Evolutionary conservation across 2,888 invertebrate genomes (phyloP).

Genomic region (Megaustenia siamemsis): DNA sequence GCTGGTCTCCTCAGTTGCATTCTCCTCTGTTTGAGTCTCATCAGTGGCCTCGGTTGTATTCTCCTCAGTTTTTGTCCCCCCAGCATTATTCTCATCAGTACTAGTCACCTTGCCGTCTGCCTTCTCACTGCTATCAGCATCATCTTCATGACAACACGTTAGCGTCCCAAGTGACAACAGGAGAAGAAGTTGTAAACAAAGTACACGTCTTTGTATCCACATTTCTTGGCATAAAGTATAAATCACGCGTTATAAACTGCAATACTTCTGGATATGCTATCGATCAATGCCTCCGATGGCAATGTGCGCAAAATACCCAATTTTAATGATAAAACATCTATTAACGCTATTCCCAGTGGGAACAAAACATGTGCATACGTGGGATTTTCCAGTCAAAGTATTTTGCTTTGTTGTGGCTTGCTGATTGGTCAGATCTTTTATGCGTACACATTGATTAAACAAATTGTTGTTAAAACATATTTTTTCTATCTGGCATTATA

Average conservation of each 20-base stretch:
- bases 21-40: too few species aligned
- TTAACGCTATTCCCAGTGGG: slow-evolving; percentile 1
- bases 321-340: too few species aligned
- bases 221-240: neutral
- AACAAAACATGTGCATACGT: slow-evolving; percentile 52
- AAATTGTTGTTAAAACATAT: too few species aligned
- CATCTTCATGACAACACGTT: slow-evolving; percentile 11
- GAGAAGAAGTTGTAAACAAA: neutral
- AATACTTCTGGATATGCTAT: neutral
- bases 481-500: neutral
- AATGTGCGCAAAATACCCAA: too few species aligned
- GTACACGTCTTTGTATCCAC: slow-evolving; percentile 1
- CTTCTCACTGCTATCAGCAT: neutral
- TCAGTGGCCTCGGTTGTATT: too few species aligned
- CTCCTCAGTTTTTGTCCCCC: too few species aligned
- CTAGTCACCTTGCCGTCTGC: too few species aligned
- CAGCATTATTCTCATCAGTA: too few species aligned
- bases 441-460: too few species aligned
- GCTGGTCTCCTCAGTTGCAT: too few species aligned
- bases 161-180: slow-evolving; percentile 20
- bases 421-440: slow-evolving; percentile 26
- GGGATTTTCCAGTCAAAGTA: slow-evolving; percentile 18
- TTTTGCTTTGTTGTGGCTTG: slow-evolving; percentile 44
- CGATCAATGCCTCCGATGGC: too few species aligned
- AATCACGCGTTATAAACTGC: too few species aligned